Percentiles rank a stretch among this genome's conserved stretches.
Evolutionary conservation across 2,888 invertebrate genomes (phyloP).

Genomic region (Plutella xylostella): DNA sequence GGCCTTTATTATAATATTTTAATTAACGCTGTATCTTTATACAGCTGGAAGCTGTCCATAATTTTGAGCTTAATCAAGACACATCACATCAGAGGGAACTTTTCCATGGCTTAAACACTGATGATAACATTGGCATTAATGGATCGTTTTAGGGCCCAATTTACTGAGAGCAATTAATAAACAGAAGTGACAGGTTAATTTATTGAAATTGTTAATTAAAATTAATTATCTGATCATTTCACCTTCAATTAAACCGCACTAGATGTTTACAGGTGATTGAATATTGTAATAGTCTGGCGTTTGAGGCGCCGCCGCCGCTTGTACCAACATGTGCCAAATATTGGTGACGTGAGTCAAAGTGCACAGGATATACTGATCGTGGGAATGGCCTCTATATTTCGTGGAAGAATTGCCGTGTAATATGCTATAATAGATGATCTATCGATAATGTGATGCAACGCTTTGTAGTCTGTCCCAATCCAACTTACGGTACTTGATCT

Average conservation of each 20-base stretch:
- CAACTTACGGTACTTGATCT: slow-evolving; percentile 18
- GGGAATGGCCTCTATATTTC: slow-evolving; percentile 5
- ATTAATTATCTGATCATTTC: slow-evolving; percentile 1
- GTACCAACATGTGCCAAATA: too few relatives aligned
- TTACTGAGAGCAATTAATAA: slow-evolving; percentile 17
- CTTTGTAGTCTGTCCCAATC: slow-evolving; percentile 18
- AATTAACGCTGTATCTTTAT: neutral
- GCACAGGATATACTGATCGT: too few relatives aligned
- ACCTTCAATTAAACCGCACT: too few relatives aligned
- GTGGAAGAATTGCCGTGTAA: slow-evolving; percentile 6
- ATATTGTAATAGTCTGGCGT: too few relatives aligned
- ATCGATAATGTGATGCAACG: slow-evolving; percentile 15
- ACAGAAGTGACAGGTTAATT: slow-evolving; percentile 17
- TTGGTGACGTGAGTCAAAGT: too few relatives aligned
- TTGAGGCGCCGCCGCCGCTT: too few relatives aligned
- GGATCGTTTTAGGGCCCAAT: slow-evolving; percentile 19
- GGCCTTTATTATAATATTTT: too few relatives aligned
- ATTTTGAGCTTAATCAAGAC: slow-evolving; percentile 1
- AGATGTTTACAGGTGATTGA: too few relatives aligned
- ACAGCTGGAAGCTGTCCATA: neutral
- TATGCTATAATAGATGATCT: slow-evolving; percentile 19
- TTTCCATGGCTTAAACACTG: slow-evolving; percentile 9
- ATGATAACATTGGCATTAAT: slow-evolving; percentile 18
- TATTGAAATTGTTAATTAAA: slow-evolving; percentile 16
- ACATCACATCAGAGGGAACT: neutral